phyloP scores from a whole-genome alignment of 2,888 invertebrate species.

The Pyrrhia umbra region DNA sequence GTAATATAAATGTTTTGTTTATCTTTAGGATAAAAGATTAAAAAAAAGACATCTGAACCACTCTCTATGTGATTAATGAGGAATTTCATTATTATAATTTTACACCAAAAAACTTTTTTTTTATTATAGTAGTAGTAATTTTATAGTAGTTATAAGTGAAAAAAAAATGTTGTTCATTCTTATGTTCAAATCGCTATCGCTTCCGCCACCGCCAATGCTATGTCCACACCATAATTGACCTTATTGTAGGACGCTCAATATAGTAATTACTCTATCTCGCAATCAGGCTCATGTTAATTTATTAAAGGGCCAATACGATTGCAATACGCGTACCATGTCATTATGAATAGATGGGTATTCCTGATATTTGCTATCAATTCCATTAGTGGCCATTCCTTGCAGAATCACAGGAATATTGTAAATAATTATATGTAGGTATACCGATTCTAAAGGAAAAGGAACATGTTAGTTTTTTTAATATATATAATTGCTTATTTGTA shows the following conservation, averaged over 20 bases:
- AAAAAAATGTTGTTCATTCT: not conserved
- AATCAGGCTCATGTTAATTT: conserved; percentile 26
- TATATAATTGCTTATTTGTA: not conserved
- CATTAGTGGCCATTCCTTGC: not conserved
- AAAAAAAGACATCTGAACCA: no score
- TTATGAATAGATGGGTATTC: conserved; percentile 2
- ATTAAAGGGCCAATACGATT: conserved; percentile 27
- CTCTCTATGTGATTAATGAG: no score
- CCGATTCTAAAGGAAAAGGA: no score
- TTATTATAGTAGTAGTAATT: no score
- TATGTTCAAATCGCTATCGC: not conserved
- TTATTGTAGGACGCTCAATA: conserved; percentile 16
- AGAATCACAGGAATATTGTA: not conserved
- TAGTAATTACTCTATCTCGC: conserved; percentile 41
- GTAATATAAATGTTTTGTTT: no score
- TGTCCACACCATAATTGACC: conserved; percentile 4
- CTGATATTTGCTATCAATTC: conserved; percentile 5
- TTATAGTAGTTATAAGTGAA: not conserved
- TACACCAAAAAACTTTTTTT: no score
- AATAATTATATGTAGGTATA: not conserved
- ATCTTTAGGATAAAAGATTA: no score
- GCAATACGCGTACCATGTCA: not conserved
- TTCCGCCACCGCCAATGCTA: not conserved
- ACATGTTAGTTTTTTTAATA: no score
- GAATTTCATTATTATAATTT: no score